Evolutionary conservation across 2,888 invertebrate species (phyloP), one percentile per base, ranked within the genome.

Genomic region (Lithophane ornitopus): DNA sequence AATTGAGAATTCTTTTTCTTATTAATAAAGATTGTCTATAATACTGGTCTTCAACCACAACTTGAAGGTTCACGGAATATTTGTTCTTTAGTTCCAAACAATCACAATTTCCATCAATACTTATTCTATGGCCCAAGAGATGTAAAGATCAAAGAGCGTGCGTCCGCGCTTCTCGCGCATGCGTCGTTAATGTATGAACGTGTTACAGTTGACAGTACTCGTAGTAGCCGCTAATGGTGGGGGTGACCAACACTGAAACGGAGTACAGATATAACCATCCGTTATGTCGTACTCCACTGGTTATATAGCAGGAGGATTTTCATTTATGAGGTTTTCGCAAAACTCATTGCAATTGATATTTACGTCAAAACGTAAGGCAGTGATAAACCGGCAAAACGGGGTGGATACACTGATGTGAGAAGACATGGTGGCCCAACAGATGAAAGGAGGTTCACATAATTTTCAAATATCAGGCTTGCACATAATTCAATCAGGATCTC

Each of bases 121-220:
- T 63, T 78, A 74, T 4, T 86, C 88, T 88, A 78, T 88, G 86
- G 44, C 46, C 22, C 26, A 54, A 76, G 66, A 71, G 46, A 59
- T 70, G 76, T 82, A 61, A 70, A 88, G 81, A 87, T 88, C 87
- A 87, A 87, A 87, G 86, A 70, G 44, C 39, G 69, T 71, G 70
- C 58, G 81, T 69, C 66, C 52, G 65, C 62, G 80, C 77, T 44
- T 56, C 49, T 81, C 41, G 56, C 70, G 63, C 65, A 70, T 71
- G 70, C 68, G 59, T 78, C 70, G 78, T 85, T 81, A 77, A 85
- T 82, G 58, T 74, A 85, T 61, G 63, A 76, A 65, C 78, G 61
- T 84, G 79, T 87, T 76, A 70, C 4, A 78, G 54, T n/a, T 26
- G 52, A 54, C 54, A 59, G 28, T 49, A 46, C 67, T 46, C 46